A percentile compares a stretch with the other conserved stretches of the same genome.
Conservation (phyloP, 2,113 vertebrate species). For the Cheilinus undulatus region DNA sequence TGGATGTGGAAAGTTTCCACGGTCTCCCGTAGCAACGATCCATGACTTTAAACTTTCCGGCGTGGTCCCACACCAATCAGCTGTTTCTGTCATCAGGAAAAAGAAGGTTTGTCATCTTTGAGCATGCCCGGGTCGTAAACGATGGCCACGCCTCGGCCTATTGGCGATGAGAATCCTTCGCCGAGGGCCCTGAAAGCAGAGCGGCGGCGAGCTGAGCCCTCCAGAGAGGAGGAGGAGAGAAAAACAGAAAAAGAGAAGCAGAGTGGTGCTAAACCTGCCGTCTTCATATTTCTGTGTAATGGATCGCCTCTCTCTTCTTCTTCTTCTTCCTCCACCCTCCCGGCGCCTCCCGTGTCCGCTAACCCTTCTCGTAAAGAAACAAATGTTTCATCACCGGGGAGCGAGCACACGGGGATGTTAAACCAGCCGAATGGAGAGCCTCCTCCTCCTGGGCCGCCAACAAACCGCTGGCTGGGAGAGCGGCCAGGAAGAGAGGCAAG, state of each 20-base stretch:
- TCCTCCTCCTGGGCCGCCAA: constrained; percentile 69
- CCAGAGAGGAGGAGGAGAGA: constrained; percentile 2
- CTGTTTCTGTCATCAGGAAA: too few relatives aligned
- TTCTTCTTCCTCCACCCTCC: constrained; percentile 15
- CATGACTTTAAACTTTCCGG: too few relatives aligned
- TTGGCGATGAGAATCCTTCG: constrained; percentile 17
- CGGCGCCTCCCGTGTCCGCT: constrained; percentile 32
- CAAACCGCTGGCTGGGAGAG: constrained; percentile 73
- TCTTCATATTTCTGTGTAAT: constrained; percentile 21
- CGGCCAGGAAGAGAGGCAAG: constrained; percentile 72
- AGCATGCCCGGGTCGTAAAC: too few relatives aligned
- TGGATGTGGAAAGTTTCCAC: too few relatives aligned
- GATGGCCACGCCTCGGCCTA: too few relatives aligned
- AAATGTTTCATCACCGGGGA: constrained; percentile 71
- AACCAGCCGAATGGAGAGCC: constrained; percentile 74
- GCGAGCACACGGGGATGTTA: constrained; percentile 69
- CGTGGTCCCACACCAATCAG: too few relatives aligned
- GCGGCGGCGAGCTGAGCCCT: neutral
- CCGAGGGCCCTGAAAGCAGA: neutral
- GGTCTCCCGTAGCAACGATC: too few relatives aligned
- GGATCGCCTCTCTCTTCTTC: constrained; percentile 14
- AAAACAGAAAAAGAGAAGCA: constrained; percentile 15
- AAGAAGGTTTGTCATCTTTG: too few relatives aligned
- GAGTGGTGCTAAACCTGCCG: constrained; percentile 29
- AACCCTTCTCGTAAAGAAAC: constrained; percentile 54